Evolutionary conservation across 2,113 vertebrate species (phyloP), one percentile per base, ranked within the genome.

Genomic region (Prionailurus viverrinus): DNA sequence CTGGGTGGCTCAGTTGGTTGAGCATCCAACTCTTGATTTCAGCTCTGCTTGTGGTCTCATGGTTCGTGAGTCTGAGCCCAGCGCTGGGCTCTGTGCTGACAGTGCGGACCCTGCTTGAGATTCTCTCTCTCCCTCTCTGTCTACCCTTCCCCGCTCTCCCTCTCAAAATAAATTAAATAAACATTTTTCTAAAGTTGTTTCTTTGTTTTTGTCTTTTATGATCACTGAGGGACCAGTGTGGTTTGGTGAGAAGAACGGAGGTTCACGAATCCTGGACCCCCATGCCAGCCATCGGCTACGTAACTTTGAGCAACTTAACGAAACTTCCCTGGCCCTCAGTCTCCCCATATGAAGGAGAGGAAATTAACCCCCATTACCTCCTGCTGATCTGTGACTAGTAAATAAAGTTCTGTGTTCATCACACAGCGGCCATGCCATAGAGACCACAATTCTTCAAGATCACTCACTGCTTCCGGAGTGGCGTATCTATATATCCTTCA

Each of bases 401-500:
- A 83, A 89, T 58, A 78, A 89, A 36, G 65, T 58, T 74, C 31
- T 51, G 6, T 7, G 15, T n/a, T 5, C 13, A 39, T 88, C 58
- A 66, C 76, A 65, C 12, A 25, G 21, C 4, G 16, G 19, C 51
- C 69, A 25, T 0, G 13, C 41, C 16, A 45, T 19, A 76, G 25
- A 61, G 8, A 53, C 36, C 31, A 53, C 58, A 25, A 8, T 92
- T 65, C 76, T 83, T 87, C 87, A 78, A 36, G 61, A 61, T 68
- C 48, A 48, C 27, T 78, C 82, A 36, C 78, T 93, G 84, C 79
- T 84, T 89, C 66, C 1, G 14, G 36, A 23, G 83, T 96, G 96
- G 92, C 95, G 91, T 45, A 51, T 84, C 63, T 93, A 2, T 7
- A 39, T 15, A 94, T 88, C 96, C 97, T 94, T 73, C 94, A 92